Base-by-base conservation (phyloP, 2,888 invertebrate species). In the Trachelus iudaicus region DNA sequence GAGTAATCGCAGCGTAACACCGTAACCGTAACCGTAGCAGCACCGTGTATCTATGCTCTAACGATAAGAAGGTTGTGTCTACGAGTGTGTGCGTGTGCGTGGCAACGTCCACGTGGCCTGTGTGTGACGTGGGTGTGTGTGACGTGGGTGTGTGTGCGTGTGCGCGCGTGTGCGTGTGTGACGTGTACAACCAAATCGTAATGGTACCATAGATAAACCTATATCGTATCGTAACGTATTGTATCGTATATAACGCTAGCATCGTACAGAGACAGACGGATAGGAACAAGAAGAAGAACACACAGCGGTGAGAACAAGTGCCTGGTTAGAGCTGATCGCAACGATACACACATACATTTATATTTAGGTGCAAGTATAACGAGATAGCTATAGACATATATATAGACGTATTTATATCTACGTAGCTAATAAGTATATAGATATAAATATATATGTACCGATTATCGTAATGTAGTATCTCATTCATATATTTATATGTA, bases 391-490 rank as follows among this genome's bases (percentile, higher is more conserved):
- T 56, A 56, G 23, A 56, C 23, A 56, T 56, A 40, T 56, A 40
- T 15, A 23, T 56, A 56, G 23, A 56, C 56, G 56, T 56, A 56
- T 56, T 56, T 56, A 56, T 56, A 56, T 56, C 56, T 56, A 56
- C 40, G 40, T 56, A 56, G 40, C 56, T 56, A 56, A 9, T 9
- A 23, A 40, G 23, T 75, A 77, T 75, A 77, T 69, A 75, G 69
- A 69, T 11, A 74, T 77, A 77, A 75, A 75, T 77, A 77, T 77
- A 77, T 77, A 71, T 34, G 30, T 75, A 74, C 23, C 23, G 23
- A 56, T 56, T 56, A 56, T 9, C 23, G 56, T 56, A 56, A 56
- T 56, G 0, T 56, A 56, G 23, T 56, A 0, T 56, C 23, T 56
- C 77, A 73, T 68, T 71, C 76, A 73, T 76, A 73, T 74, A 74